A percentile compares a stretch with the other conserved stretches of the same genome.
These are phyloP conservation scores for Dendrophyllia cribrosa DNA, from an alignment of 64 coral and sea anemone genomes.

Conservation along the genomic window DNA sequence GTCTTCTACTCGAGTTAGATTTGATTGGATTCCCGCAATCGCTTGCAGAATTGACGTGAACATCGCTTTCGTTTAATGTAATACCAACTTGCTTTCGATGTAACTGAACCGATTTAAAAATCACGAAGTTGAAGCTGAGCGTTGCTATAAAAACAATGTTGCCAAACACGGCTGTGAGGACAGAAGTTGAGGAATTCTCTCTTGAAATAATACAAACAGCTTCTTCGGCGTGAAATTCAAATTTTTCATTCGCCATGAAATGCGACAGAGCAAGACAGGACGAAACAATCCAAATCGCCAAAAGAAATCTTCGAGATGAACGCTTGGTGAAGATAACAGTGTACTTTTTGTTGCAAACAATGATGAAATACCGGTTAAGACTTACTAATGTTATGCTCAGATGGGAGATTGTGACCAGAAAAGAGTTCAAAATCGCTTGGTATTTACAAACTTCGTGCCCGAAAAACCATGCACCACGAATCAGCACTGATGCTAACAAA, in stretches of 20 bases:
- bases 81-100: not conserved
- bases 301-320: not conserved
- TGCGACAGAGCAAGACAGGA: not conserved
- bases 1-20: not conserved
- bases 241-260: not conserved
- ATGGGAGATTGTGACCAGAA: conserved; percentile 12
- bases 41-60: not conserved
- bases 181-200: not conserved
- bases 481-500: not conserved
- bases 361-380: conserved; percentile 15
- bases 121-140: not conserved
- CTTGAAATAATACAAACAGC: conserved; percentile 3
- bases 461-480: not conserved
- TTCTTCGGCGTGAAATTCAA: conserved; percentile 14
- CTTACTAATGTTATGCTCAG: not conserved
- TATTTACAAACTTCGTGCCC: conserved; percentile 9
- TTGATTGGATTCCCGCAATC: too few species aligned
- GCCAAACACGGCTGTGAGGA: not conserved
- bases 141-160: not conserved
- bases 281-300: not conserved
- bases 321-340: not conserved
- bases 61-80: not conserved
- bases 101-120: not conserved
- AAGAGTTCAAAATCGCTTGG: conserved; percentile 31
- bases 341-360: conserved; percentile 16